Conservation (phyloP, 2,888 invertebrate genomes). For the Pemphredon lugubris region DNA sequence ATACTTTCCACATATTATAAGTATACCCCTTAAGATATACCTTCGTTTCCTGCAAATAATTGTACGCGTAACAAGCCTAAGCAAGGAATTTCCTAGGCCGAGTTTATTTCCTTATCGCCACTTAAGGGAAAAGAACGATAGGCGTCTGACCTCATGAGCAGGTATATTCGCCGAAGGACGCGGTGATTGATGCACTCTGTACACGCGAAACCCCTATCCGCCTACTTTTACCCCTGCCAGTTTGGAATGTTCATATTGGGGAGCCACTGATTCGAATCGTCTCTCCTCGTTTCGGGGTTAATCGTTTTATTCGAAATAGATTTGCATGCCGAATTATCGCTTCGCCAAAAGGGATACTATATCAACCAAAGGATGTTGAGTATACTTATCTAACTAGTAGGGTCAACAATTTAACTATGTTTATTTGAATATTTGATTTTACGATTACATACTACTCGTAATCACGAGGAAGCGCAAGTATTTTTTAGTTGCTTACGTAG, state of each 20-base stretch:
- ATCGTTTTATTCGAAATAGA: slow-evolving; percentile 19
- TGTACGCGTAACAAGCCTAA: slow-evolving; percentile 53
- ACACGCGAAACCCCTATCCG: slow-evolving; percentile 73
- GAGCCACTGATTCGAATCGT: slow-evolving; percentile 48
- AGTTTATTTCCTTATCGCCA: slow-evolving; percentile 73
- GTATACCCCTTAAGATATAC: too few relatives aligned
- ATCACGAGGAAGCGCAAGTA: too few relatives aligned
- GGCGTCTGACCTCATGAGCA: slow-evolving; percentile 71
- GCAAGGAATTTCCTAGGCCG: slow-evolving; percentile 63
- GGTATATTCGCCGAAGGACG: slow-evolving; percentile 65
- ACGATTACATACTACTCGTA: too few relatives aligned
- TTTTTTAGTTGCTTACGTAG: too few relatives aligned
- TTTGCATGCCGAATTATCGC: not conserved
- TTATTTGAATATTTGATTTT: too few relatives aligned
- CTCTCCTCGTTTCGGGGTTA: slow-evolving; percentile 35
- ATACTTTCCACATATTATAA: too few relatives aligned
- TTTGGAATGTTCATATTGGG: slow-evolving; percentile 68
- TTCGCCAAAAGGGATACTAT: not conserved
- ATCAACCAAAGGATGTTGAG: not conserved
- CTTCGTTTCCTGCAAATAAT: too few relatives aligned
- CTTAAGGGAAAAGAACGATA: slow-evolving; percentile 74
- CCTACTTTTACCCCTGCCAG: slow-evolving; percentile 52
- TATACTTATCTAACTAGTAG: too few relatives aligned
- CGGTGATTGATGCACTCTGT: slow-evolving; percentile 74
- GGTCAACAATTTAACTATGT: too few relatives aligned